phyloP scores from a whole-genome alignment of 2,797 vertebrate genomes.

The Malurus splendens region DNA sequence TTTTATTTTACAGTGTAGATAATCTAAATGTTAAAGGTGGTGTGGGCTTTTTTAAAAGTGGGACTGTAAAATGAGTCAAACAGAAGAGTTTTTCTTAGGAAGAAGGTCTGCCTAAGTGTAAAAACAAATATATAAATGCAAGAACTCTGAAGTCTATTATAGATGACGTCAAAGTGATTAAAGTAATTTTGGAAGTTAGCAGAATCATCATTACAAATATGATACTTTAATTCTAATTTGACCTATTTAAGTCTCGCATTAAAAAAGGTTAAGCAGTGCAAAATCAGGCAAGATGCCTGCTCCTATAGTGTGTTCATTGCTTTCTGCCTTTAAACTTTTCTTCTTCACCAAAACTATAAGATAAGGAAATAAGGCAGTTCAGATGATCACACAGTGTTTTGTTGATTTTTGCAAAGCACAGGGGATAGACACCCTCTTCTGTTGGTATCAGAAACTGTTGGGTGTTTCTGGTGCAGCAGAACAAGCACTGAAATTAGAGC shows the following conservation, averaged over 20 bases:
- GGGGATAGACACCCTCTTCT: slow-evolving; percentile 36
- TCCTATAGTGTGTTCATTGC: background rate
- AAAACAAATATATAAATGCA: background rate
- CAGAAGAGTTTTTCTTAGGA: background rate
- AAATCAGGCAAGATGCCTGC: background rate
- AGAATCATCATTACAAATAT: slow-evolving; percentile 20
- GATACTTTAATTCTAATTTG: slow-evolving; percentile 42
- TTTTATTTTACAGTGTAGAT: slow-evolving; percentile 41
- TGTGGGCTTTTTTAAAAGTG: background rate
- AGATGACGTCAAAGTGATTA: slow-evolving; percentile 26
- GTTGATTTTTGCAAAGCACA: background rate
- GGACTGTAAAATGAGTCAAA: background rate
- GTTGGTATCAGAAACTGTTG: slow-evolving; percentile 26
- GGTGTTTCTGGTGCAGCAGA: background rate
- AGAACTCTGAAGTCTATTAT: background rate
- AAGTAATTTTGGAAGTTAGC: slow-evolving; percentile 23
- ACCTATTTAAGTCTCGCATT: slow-evolving; percentile 6
- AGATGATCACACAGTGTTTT: background rate
- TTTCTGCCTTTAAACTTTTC: background rate
- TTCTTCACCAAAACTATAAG: background rate
- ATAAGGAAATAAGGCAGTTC: background rate
- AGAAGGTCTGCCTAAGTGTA: background rate
- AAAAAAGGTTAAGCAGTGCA: background rate
- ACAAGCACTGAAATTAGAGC: background rate
- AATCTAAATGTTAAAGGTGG: slow-evolving; percentile 22